Evolutionary conservation across 2,888 invertebrate species (phyloP), one percentile per base, ranked within the genome.

Genomic region (Phanerotoma sp.): DNA sequence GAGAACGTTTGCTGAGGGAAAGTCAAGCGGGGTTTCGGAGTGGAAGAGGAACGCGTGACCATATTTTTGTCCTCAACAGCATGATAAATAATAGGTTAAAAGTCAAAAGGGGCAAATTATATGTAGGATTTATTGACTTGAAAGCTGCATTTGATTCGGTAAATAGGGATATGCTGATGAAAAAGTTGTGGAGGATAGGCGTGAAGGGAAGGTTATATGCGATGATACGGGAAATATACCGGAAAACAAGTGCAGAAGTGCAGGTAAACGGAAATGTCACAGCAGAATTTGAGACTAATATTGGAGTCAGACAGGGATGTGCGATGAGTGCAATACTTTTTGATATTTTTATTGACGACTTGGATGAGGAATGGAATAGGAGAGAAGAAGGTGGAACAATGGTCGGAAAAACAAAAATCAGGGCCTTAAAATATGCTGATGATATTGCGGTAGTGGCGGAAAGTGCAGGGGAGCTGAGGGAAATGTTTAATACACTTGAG

Each of bases 211-310:
- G 11, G 5, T 41, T 56, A 45, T 35, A 46, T 5, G 13, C 7
- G 35, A 38, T 56, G 50, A 40, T 51, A 2, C 38, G 28, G 21
- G 47, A 28, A 6, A 56, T 58, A 2, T 59, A 56, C 22, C 22
- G 41, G 9, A 50, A 25, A 7, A 62, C 61, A 3, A 48, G n/a
- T 13, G 48, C 52, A 3, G 47, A 56, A 1, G 53, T 49, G 5
- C 28, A 48, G 4, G 32, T 38, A 10, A 21, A 9, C 5, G 38
- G 35, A 1, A 41, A 42, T 15, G 25, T 50, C 9, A 45, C 50
- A 11, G 18, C 16, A 15, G 41, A 35, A 7, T 50, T 55, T 35
- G 21, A 13, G 20, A 55, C 50, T 10, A 10, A 16, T 1, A 21
- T 22, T 10, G 54, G 54, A 10, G 54, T 54, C 10, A 15, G 42